These are phyloP conservation scores for Eutrigla gurnardus DNA, from an alignment of 2,797 vertebrate genomes.

Conservation along the genomic window DNA sequence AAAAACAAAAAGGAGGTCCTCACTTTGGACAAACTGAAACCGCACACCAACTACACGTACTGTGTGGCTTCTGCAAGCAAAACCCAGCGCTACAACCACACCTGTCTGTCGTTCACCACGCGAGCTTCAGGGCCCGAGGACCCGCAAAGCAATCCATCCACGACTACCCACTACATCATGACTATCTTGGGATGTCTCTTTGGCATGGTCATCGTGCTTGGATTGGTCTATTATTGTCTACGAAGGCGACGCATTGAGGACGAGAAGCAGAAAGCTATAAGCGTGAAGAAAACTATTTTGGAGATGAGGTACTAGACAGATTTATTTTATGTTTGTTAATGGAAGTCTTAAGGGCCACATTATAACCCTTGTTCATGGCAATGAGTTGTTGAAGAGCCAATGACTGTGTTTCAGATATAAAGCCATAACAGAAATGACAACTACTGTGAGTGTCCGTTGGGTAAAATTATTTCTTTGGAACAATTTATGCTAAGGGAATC, in stretches of 20 bases:
- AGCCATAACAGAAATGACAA: slow-evolving; percentile 1
- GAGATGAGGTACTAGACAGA: slow-evolving; percentile 92
- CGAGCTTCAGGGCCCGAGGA: slow-evolving; percentile 87
- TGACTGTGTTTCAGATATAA: not conserved
- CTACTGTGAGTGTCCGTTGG: slow-evolving; percentile 12
- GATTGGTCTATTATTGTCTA: slow-evolving; percentile 96
- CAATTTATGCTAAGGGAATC: not conserved
- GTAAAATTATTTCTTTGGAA: slow-evolving; percentile 29
- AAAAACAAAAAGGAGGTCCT: slow-evolving; percentile 92
- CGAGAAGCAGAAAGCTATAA: slow-evolving; percentile 96
- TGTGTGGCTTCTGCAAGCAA: slow-evolving; percentile 95
- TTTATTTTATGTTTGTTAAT: slow-evolving; percentile 21
- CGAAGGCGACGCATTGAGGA: slow-evolving; percentile 91
- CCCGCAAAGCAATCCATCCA: slow-evolving; percentile 88
- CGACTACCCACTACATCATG: slow-evolving; percentile 99
- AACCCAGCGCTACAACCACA: slow-evolving; percentile 95
- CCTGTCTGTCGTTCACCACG: slow-evolving; percentile 94
- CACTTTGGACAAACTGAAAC: slow-evolving; percentile 89
- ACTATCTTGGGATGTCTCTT: slow-evolving; percentile 97
- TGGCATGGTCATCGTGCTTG: slow-evolving; percentile 97
- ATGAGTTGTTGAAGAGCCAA: not conserved
- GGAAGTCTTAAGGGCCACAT: not conserved
- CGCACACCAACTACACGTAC: slow-evolving; percentile 95
- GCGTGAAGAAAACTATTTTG: slow-evolving; percentile 98
- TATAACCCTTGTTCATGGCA: not conserved